phyloP scores from a whole-genome alignment of 2,797 vertebrate species.

The Xenentodon cancila region DNA sequence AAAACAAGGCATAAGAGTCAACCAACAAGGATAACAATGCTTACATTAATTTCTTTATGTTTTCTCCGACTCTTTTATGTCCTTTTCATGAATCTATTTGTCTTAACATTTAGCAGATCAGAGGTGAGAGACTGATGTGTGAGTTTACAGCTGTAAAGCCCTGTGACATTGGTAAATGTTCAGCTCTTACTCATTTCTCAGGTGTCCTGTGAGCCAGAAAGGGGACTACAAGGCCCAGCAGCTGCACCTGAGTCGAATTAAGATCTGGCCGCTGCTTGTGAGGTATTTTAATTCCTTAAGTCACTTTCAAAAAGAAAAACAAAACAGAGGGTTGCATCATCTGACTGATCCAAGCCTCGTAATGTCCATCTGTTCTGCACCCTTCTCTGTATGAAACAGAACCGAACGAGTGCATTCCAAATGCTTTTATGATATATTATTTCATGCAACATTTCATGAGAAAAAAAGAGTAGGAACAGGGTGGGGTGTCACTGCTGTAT shows the following conservation, averaged over 20 bases:
- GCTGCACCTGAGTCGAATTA: conserved; percentile 7
- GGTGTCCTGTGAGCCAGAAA: conserved; percentile 33
- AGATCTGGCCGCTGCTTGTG: conserved; percentile 8
- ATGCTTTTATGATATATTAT: conserved; percentile 3
- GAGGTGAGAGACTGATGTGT: background rate
- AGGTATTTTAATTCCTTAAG: conserved; percentile 36
- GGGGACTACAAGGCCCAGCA: conserved; percentile 3
- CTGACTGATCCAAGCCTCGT: conserved; percentile 36
- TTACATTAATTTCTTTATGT: conserved; percentile 38
- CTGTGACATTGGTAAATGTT: conserved; percentile 10
- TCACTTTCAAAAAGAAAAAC: conserved; percentile 38
- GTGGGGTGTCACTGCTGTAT: conserved; percentile 19
- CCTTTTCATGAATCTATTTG: conserved; percentile 2
- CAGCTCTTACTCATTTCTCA: conserved; percentile 17
- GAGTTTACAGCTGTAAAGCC: conserved; percentile 2
- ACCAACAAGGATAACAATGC: conserved; percentile 42
- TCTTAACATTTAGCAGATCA: background rate
- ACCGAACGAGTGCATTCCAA: background rate
- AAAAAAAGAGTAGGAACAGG: conserved; percentile 2
- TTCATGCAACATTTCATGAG: background rate
- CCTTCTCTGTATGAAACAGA: background rate
- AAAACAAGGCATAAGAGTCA: conserved; percentile 50
- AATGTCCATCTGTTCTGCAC: conserved; percentile 30
- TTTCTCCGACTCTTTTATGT: background rate
- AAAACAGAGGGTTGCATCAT: conserved; percentile 23